These are phyloP conservation scores for Synergus gifuensis DNA, from an alignment of 2,888 invertebrate species.

Conservation along the genomic window DNA sequence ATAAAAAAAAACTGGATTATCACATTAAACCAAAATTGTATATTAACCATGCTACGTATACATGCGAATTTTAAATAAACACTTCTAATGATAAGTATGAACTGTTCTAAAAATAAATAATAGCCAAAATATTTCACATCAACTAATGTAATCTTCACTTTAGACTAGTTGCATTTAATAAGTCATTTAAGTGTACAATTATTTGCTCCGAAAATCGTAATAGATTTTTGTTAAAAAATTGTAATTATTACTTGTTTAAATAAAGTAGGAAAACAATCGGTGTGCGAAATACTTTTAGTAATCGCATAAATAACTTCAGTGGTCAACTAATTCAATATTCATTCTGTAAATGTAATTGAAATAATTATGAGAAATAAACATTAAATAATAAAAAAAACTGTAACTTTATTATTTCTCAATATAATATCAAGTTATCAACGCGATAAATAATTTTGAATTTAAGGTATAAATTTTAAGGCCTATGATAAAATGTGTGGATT, in stretches of 20 bases:
- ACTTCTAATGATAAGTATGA: slow-evolving; percentile 18
- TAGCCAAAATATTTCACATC: slow-evolving; percentile 4
- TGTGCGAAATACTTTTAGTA: slow-evolving; percentile 31
- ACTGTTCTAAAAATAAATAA: slow-evolving; percentile 5
- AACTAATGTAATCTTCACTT: slow-evolving; percentile 35
- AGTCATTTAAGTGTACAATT: slow-evolving; percentile 13
- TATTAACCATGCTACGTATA: neutral
- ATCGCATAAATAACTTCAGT: slow-evolving; percentile 48
- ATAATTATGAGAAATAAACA: slow-evolving; percentile 57
- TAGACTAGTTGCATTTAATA: slow-evolving; percentile 28
- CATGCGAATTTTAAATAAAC: neutral
- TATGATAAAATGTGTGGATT: neutral
- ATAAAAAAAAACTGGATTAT: neutral
- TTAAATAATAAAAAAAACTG: slow-evolving; percentile 50
- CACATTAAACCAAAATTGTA: neutral
- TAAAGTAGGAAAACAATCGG: slow-evolving; percentile 29
- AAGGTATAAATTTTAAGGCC: neutral
- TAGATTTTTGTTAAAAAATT: slow-evolving; percentile 23
- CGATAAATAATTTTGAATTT: neutral
- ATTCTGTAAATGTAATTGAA: slow-evolving; percentile 57
- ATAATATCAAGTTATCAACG: slow-evolving; percentile 35
- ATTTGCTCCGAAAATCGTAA: slow-evolving; percentile 8
- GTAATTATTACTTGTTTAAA: slow-evolving; percentile 48
- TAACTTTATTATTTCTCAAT: slow-evolving; percentile 6
- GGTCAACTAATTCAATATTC: slow-evolving; percentile 49